Percentiles rank a stretch among this genome's conserved stretches.
Evolutionary conservation across 2,113 vertebrate genomes (phyloP).

Genomic region (Petromus typicus): DNA sequence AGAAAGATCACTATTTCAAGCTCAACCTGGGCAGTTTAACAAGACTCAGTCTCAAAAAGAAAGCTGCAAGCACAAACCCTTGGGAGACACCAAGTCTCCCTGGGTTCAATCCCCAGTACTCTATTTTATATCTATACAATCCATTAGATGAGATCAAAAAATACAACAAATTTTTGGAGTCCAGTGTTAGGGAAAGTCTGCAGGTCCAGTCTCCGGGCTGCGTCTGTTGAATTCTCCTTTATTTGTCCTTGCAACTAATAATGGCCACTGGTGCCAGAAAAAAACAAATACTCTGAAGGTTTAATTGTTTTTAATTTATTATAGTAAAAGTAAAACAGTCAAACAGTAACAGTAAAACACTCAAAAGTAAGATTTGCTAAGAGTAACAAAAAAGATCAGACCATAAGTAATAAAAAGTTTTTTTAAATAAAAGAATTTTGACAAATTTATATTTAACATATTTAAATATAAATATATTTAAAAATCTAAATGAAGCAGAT

Average conservation of each 20-base stretch:
- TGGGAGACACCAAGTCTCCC: no score
- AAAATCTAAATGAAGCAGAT: neutral
- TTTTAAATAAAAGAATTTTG: neutral
- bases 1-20: neutral
- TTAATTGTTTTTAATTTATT: neutral
- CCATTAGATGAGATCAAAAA: neutral
- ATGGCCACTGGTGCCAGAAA: no score
- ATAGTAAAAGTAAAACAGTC: neutral
- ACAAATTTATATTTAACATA: neutral
- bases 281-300: neutral
- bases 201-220: no score
- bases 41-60: neutral
- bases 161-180: neutral
- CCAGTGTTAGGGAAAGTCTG: no score
- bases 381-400: neutral
- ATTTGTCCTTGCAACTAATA: no score
- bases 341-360: no score
- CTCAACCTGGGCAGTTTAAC: no score
- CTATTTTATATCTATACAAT: neutral
- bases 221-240: no score
- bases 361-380: neutral
- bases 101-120: neutral
- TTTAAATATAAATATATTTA: constrained; percentile 1
- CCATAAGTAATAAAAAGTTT: neutral
- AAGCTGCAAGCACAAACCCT: no score